phyloP scores from a whole-genome alignment of 2,797 vertebrate species.

The Cyprinella venusta region DNA sequence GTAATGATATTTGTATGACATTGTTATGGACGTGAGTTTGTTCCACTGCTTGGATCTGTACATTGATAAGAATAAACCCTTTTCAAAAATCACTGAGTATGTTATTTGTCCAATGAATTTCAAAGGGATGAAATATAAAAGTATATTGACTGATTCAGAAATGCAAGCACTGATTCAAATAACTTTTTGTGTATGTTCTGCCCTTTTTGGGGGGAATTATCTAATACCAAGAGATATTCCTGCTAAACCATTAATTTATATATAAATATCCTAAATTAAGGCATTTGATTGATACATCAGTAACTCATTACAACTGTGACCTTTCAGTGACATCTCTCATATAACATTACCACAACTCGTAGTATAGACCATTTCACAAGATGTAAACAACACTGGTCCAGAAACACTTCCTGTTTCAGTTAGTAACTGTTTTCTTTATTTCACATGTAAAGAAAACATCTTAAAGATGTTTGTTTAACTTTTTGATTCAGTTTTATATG shows the following conservation, averaged over 20 bases:
- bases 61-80: slow-evolving; percentile 96
- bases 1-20: slow-evolving; percentile 99
- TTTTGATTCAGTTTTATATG: too few relatives aligned
- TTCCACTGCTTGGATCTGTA: slow-evolving; percentile 99
- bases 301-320: background rate
- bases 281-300: background rate
- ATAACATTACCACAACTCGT: background rate
- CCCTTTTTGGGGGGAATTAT: background rate
- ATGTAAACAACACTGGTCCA: too few relatives aligned
- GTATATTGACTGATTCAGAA: background rate
- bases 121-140: background rate
- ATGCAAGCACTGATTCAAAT: background rate
- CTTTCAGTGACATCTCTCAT: background rate
- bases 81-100: slow-evolving; percentile 83
- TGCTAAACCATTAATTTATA: too few relatives aligned
- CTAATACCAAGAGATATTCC: too few relatives aligned
- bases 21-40: slow-evolving; percentile 95
- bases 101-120: background rate
- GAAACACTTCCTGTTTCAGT: too few relatives aligned
- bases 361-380: too few relatives aligned
- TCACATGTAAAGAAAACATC: too few relatives aligned
- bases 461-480: too few relatives aligned
- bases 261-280: background rate
- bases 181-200: background rate
- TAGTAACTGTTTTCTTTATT: too few relatives aligned